Percentiles rank a stretch among this genome's conserved stretches.
These are phyloP conservation scores for Amblyopsis rosae DNA, from an alignment of 2,113 vertebrate species.

Conservation along the genomic window DNA sequence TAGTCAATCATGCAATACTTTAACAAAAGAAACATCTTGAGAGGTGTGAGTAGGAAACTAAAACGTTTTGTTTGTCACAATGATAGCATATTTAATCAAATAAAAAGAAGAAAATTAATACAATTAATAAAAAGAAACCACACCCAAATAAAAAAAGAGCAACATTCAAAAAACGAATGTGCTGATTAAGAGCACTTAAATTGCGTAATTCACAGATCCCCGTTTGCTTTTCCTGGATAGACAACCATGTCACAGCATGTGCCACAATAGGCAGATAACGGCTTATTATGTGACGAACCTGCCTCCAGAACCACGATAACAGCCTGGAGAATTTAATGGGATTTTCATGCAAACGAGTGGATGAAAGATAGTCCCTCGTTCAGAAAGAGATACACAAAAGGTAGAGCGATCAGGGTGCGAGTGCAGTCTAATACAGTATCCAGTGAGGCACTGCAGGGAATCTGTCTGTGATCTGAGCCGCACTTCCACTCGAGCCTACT, in stretches of 20 bases:
- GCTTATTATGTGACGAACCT: slow-evolving; percentile 5
- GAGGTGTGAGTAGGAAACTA: no score
- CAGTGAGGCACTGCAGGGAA: neutral
- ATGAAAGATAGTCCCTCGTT: slow-evolving; percentile 4
- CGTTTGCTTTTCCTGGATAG: neutral
- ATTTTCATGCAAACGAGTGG: slow-evolving; percentile 14
- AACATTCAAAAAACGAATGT: no score
- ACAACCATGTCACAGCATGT: neutral
- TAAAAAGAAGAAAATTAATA: no score
- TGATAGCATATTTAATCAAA: no score
- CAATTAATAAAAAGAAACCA: no score
- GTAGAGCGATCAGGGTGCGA: slow-evolving; percentile 6
- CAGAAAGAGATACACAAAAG: slow-evolving; percentile 4
- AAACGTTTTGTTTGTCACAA: no score
- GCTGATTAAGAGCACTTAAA: no score
- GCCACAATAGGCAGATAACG: slow-evolving; percentile 9
- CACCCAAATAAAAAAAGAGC: no score
- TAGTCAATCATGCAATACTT: no score
- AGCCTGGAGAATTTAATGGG: slow-evolving; percentile 6
- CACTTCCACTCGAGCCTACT: neutral
- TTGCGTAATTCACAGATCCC: no score
- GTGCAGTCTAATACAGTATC: neutral
- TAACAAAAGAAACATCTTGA: no score
- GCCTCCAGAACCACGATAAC: slow-evolving; percentile 3
- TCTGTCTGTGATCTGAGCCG: slow-evolving; percentile 1